A percentile compares a stretch with the other conserved stretches of the same genome.
These are phyloP conservation scores for Melitaea athalia DNA, from an alignment of 2,888 invertebrate genomes.

Conservation along the genomic window DNA sequence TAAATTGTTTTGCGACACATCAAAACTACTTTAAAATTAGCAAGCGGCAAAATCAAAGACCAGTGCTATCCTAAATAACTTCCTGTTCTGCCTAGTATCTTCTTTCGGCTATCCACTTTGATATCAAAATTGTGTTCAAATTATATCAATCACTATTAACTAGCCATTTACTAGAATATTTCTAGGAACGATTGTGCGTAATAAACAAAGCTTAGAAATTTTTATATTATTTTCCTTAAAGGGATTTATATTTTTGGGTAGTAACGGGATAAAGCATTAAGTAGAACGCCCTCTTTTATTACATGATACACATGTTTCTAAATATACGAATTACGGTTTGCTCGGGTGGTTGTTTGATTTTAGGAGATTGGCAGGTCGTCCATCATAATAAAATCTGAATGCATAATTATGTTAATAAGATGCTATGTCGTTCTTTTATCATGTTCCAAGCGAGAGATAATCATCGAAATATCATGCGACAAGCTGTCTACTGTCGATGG, in stretches of 20 bases:
- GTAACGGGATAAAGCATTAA: neutral
- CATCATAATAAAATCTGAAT: slow-evolving; percentile 38
- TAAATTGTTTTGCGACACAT: too few species aligned
- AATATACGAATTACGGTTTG: slow-evolving; percentile 15
- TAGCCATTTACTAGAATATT: too few species aligned
- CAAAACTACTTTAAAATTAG: too few species aligned
- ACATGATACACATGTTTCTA: slow-evolving; percentile 10
- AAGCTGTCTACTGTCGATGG: slow-evolving; percentile 35
- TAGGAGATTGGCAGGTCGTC: slow-evolving; percentile 36
- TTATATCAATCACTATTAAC: too few species aligned
- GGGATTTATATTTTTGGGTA: neutral
- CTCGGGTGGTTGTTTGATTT: slow-evolving; percentile 27
- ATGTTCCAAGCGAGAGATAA: slow-evolving; percentile 42
- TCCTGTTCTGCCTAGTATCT: too few species aligned
- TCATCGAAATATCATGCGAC: slow-evolving; percentile 36
- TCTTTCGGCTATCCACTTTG: too few species aligned
- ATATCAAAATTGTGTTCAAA: neutral
- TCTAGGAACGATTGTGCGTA: too few species aligned
- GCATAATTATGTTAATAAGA: slow-evolving; percentile 42
- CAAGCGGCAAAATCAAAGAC: too few species aligned
- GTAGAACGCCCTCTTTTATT: neutral
- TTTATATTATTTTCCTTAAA: neutral
- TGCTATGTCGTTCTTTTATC: slow-evolving; percentile 42
- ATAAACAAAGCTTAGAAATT: neutral
- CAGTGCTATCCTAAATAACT: too few species aligned